These are phyloP conservation scores for Nicator chloris DNA, from an alignment of 2,113 vertebrate species.

Conservation along the genomic window DNA sequence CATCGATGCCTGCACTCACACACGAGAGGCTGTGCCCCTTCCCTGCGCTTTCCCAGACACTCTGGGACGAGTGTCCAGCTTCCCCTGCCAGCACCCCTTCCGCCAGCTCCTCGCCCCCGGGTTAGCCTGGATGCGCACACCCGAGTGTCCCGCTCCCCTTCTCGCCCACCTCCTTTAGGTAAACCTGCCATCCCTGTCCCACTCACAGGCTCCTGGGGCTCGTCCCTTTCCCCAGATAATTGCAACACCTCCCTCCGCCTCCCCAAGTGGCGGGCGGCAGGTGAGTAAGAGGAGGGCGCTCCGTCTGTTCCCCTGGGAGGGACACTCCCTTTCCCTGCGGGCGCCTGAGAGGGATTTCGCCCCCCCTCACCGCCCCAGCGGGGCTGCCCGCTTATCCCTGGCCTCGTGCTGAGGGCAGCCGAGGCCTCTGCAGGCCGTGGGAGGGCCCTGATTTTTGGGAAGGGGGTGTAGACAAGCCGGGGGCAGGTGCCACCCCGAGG, in stretches of 20 bases:
- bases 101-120: neutral
- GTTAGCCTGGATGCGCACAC: neutral
- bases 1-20: neutral
- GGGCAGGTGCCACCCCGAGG: neutral
- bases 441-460: neutral
- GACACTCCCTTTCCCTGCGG: neutral
- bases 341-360: neutral
- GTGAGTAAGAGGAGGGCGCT: constrained; percentile 7
- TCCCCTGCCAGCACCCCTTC: neutral
- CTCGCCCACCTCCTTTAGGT: neutral
- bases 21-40: neutral
- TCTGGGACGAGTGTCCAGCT: neutral
- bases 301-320: neutral
- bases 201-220: neutral
- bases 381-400: neutral
- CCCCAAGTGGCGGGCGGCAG: neutral
- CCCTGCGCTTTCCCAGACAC: neutral
- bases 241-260: neutral
- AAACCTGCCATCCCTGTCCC: neutral
- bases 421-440: neutral
- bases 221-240: neutral
- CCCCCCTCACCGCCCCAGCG: fast-evolving
- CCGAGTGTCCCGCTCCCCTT: neutral
- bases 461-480: neutral
- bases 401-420: neutral